These are phyloP conservation scores for Meiosimyza decipiens DNA, from an alignment of 2,888 invertebrate species.

Conservation along the genomic window DNA sequence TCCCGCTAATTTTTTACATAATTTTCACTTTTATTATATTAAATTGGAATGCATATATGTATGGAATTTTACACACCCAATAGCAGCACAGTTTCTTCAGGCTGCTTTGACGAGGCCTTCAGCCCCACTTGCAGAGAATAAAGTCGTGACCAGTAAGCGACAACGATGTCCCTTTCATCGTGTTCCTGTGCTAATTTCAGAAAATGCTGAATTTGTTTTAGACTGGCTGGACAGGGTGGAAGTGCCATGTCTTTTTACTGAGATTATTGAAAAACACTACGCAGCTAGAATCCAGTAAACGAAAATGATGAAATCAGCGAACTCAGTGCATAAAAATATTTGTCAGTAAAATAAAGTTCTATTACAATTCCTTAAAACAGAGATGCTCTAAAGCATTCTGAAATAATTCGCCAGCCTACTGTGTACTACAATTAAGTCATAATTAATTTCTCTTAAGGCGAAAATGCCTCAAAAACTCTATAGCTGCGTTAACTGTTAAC, in stretches of 20 bases:
- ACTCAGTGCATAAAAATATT: background rate
- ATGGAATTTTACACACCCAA: slow-evolving; percentile 67
- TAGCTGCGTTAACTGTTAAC: no score
- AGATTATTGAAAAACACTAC: slow-evolving; percentile 3
- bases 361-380: no score
- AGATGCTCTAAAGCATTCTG: no score
- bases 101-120: slow-evolving; percentile 80
- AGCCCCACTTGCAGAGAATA: slow-evolving; percentile 91
- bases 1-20: no score
- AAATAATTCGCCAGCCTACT: no score
- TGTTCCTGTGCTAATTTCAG: slow-evolving; percentile 93
- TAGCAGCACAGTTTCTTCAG: slow-evolving; percentile 86
- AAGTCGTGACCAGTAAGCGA: slow-evolving; percentile 94
- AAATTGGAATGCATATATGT: background rate
- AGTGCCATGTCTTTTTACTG: slow-evolving; percentile 63
- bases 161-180: slow-evolving; percentile 87
- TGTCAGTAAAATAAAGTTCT: no score
- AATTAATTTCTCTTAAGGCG: no score
- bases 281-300: no score
- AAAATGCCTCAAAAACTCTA: no score
- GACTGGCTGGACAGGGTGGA: slow-evolving; percentile 79
- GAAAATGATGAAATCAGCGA: slow-evolving; percentile 31
- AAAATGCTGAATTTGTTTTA: slow-evolving; percentile 90
- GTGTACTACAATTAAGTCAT: no score
- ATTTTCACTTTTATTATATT: no score